These are phyloP conservation scores for Neogale vison DNA, from an alignment of 2,113 vertebrate genomes.

Conservation along the genomic window DNA sequence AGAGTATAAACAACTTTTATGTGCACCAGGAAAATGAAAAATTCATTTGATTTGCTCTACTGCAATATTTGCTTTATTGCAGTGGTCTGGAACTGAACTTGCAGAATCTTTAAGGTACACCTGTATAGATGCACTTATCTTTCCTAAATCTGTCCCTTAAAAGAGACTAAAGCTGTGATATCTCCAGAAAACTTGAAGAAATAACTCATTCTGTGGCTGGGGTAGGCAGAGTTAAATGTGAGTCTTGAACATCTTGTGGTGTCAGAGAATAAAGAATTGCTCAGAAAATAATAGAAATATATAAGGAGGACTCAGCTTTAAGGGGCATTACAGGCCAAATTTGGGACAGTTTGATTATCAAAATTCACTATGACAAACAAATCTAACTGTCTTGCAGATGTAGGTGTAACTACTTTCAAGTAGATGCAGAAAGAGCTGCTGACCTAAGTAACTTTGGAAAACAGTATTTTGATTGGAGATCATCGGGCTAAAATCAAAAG, in stretches of 20 bases:
- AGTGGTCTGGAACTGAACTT: background rate
- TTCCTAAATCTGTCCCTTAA: background rate
- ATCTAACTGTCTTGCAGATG: background rate
- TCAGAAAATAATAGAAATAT: background rate
- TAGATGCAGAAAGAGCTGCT: background rate
- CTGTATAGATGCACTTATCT: background rate
- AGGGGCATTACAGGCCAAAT: background rate
- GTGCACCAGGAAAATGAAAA: background rate
- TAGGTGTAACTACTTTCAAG: background rate
- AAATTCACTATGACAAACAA: background rate
- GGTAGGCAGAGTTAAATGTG: background rate
- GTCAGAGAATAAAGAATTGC: background rate
- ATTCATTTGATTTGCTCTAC: background rate
- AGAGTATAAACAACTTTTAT: background rate
- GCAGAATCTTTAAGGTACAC: background rate
- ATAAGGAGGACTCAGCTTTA: background rate
- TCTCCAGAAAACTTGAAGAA: background rate
- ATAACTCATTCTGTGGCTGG: background rate
- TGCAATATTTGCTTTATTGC: background rate
- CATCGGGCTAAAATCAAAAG: background rate
- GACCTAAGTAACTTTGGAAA: background rate
- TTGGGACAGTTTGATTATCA: background rate
- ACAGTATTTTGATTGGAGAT: background rate
- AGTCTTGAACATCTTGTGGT: background rate
- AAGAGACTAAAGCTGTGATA: background rate